Conservation (phyloP, 2,888 invertebrate genomes). For the Ariolimax columbianus region DNA sequence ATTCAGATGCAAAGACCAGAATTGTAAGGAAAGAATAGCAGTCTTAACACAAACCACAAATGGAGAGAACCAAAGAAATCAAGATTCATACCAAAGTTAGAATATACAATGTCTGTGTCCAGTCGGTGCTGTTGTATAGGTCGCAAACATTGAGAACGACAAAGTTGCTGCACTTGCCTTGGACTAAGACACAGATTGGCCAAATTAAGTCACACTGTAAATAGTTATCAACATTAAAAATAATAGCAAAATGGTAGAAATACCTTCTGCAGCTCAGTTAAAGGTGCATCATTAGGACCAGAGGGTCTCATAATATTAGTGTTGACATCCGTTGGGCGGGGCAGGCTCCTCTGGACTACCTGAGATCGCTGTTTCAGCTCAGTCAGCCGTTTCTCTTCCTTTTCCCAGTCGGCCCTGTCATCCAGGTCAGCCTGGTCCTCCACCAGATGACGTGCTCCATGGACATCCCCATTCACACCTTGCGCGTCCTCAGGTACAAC, state of each 20-base stretch:
- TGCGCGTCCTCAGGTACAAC: constrained; percentile 92
- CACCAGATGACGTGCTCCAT: constrained; percentile 74
- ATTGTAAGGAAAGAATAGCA: no score
- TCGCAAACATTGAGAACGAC: no score
- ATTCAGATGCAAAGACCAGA: no score
- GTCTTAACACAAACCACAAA: no score
- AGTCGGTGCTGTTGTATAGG: no score
- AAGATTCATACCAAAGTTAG: no score
- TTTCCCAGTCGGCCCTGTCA: constrained; percentile 79
- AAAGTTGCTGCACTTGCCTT: no score
- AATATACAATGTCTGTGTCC: no score
- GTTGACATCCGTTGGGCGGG: constrained; percentile 92
- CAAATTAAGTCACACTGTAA: no score
- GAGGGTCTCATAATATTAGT: constrained; percentile 88
- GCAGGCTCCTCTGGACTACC: constrained; percentile 90
- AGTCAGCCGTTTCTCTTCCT: constrained; percentile 67
- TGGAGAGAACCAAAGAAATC: no score
- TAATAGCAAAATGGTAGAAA: background rate
- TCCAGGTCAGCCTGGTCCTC: constrained; percentile 87
- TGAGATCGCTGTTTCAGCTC: constrained; percentile 89
- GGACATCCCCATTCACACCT: constrained; percentile 71
- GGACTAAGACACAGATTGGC: no score
- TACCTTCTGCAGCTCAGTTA: constrained; percentile 90
- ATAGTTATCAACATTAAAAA: background rate
- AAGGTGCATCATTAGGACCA: constrained; percentile 85